These are phyloP conservation scores for Heterodera schachtii DNA, from an alignment of 1,140 invertebrate species.

Conservation along the genomic window DNA sequence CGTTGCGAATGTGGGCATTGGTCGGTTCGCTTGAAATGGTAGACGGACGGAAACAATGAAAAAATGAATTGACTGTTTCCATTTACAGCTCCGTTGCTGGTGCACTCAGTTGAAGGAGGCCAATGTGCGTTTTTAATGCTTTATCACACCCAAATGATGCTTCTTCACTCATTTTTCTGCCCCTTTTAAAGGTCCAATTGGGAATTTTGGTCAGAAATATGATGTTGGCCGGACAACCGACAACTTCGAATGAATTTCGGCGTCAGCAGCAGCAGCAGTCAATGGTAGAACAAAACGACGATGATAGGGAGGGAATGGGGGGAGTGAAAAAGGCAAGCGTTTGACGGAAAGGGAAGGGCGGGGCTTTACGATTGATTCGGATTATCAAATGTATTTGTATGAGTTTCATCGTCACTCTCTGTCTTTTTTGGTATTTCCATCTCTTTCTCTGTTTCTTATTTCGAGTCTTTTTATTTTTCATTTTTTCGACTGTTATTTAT, in stretches of 20 bases:
- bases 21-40: slow-evolving; percentile 53
- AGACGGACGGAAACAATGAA: neutral
- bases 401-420: too few species aligned
- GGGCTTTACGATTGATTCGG: too few species aligned
- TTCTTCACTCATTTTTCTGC: too few species aligned
- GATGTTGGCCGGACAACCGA: neutral
- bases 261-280: neutral
- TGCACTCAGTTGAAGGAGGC: slow-evolving; percentile 41
- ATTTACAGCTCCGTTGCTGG: slow-evolving; percentile 27
- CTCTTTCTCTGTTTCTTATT: too few species aligned
- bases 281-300: neutral
- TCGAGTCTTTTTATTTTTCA: too few species aligned
- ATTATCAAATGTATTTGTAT: too few species aligned
- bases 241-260: neutral
- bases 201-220: neutral
- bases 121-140: slow-evolving; percentile 22
- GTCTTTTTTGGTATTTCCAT: too few species aligned
- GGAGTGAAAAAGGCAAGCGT: too few species aligned
- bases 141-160: neutral
- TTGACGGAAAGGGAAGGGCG: too few species aligned
- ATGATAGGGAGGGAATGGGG: neutral
- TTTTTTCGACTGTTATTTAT: too few species aligned
- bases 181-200: slow-evolving; percentile 2
- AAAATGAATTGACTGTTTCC: neutral
- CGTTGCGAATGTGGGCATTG: slow-evolving; percentile 61